These are phyloP conservation scores for Phenganax marumi DNA, from an alignment of 92 coral and sea anemone species.

Conservation along the genomic window DNA sequence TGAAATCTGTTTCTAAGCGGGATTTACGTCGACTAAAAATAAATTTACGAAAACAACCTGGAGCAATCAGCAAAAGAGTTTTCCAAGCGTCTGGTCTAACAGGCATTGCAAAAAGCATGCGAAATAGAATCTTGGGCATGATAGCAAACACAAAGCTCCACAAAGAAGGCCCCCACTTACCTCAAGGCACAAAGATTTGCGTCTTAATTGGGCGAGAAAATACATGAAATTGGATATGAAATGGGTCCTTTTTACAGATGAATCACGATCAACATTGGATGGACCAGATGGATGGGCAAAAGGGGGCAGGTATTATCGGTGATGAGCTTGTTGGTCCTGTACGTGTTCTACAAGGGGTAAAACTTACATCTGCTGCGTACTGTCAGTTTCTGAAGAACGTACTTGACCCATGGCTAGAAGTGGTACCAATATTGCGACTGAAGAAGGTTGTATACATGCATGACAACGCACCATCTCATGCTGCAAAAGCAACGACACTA, in stretches of 20 bases:
- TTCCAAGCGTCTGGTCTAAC: background rate
- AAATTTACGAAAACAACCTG: background rate
- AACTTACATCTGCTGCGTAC: background rate
- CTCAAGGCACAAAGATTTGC: background rate
- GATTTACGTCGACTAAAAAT: background rate
- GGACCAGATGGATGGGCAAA: background rate
- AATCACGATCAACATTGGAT: background rate
- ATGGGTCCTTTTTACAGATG: background rate
- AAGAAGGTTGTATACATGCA: background rate
- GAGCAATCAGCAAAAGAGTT: background rate
- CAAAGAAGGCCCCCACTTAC: background rate
- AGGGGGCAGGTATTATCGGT: background rate
- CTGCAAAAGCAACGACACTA: too few relatives aligned
- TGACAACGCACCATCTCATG: too few relatives aligned
- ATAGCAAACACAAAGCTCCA: too few relatives aligned
- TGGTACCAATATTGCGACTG: background rate
- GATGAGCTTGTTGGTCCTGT: conserved; percentile 7
- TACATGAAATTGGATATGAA: background rate
- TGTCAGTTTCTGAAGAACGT: background rate
- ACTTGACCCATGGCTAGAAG: background rate
- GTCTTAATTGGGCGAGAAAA: background rate
- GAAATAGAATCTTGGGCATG: background rate
- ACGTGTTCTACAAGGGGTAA: background rate
- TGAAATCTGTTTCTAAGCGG: too few relatives aligned
- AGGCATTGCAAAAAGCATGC: background rate